A percentile compares a stretch with the other conserved stretches of the same genome.
phyloP scores from a whole-genome alignment of 2,797 vertebrate genomes.

The Etheostoma perlongum region DNA sequence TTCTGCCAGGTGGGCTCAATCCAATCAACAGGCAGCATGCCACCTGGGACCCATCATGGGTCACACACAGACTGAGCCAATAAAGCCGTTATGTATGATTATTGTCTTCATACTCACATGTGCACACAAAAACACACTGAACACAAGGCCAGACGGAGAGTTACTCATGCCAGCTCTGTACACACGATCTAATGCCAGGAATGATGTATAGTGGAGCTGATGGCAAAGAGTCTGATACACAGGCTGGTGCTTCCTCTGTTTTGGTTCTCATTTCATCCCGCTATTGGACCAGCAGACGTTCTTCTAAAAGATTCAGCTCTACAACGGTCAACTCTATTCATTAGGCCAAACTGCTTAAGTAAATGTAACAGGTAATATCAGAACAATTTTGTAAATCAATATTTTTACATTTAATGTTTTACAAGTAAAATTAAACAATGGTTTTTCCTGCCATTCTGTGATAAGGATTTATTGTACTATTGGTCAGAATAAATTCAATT shows the following conservation, averaged over 20 bases:
- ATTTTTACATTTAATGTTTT: not conserved
- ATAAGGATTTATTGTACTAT: not conserved
- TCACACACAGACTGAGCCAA: slow-evolving; percentile 60
- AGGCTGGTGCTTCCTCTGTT: slow-evolving; percentile 41
- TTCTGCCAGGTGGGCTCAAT: slow-evolving; percentile 68
- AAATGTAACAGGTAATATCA: not conserved
- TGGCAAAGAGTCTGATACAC: slow-evolving; percentile 22
- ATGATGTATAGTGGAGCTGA: slow-evolving; percentile 48
- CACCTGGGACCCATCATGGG: slow-evolving; percentile 55
- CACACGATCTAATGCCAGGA: slow-evolving; percentile 38
- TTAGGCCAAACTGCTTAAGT: not conserved
- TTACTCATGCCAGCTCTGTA: slow-evolving; percentile 59
- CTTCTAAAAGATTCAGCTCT: not conserved
- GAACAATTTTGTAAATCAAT: not conserved
- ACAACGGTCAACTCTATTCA: not conserved
- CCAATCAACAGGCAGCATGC: slow-evolving; percentile 64
- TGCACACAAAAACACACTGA: slow-evolving; percentile 54
- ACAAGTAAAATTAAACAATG: not conserved
- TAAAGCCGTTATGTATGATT: slow-evolving; percentile 62
- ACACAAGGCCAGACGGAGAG: slow-evolving; percentile 64
- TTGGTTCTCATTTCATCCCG: slow-evolving; percentile 16
- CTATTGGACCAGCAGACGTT: slow-evolving; percentile 10
- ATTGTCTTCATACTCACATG: slow-evolving; percentile 49
- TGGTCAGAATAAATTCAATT: not conserved
- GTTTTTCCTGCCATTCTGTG: not conserved